A percentile compares a stretch with the other conserved stretches of the same genome.
These are phyloP conservation scores for Corythucha ciliata DNA, from an alignment of 2,888 invertebrate species.

Conservation along the genomic window DNA sequence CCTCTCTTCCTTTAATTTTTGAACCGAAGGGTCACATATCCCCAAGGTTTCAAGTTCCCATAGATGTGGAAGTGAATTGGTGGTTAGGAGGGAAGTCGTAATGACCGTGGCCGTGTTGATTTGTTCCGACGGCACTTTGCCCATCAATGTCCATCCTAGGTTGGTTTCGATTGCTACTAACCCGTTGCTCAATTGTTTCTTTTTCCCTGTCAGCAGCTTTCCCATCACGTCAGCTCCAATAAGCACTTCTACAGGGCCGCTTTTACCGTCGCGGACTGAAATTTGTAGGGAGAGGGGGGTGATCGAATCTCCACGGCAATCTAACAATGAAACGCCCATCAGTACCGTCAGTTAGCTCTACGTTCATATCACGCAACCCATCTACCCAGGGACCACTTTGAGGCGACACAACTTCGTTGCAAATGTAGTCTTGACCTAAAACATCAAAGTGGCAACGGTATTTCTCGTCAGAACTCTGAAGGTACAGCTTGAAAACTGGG, in stretches of 20 bases:
- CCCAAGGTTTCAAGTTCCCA: conserved; percentile 28
- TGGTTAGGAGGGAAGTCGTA: not conserved
- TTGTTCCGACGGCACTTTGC: not conserved
- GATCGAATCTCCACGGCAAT: too few relatives aligned
- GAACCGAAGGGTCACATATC: conserved; percentile 18
- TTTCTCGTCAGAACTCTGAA: too few relatives aligned
- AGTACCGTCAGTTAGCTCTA: too few relatives aligned
- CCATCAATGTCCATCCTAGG: conserved; percentile 14
- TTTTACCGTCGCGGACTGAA: too few relatives aligned
- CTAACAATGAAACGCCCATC: too few relatives aligned
- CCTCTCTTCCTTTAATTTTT: not conserved
- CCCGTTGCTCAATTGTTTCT: not conserved
- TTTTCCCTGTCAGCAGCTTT: conserved; percentile 2
- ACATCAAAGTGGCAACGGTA: conserved; percentile 3
- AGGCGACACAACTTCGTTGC: too few relatives aligned
- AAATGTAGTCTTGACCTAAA: too few relatives aligned
- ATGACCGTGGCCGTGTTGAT: not conserved
- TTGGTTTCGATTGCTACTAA: conserved; percentile 7
- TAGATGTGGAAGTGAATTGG: conserved; percentile 6
- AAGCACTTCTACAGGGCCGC: too few relatives aligned
- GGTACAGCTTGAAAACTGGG: too few relatives aligned
- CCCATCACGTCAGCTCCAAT: conserved; percentile 7
- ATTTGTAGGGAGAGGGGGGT: too few relatives aligned
- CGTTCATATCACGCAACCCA: too few relatives aligned
- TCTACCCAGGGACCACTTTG: too few relatives aligned